Conservation (phyloP, 2,888 invertebrate genomes). For the Mantis religiosa region DNA sequence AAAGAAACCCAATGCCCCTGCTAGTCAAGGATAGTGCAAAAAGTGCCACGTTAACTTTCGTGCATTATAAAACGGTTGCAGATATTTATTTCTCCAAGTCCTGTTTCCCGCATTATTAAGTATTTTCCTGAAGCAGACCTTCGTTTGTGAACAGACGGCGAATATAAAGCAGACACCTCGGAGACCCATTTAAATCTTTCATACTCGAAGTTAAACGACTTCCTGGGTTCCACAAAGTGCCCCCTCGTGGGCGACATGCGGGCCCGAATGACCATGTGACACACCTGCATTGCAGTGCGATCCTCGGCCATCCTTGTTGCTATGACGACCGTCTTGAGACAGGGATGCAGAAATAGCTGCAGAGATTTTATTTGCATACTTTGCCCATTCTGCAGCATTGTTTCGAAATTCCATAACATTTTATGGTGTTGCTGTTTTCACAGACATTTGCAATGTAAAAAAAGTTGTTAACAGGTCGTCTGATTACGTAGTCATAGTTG, state of each 20-base stretch:
- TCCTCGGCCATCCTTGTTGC: not conserved
- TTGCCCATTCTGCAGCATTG: no score
- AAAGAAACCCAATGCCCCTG: no score
- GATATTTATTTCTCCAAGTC: no score
- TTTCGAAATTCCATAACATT: no score
- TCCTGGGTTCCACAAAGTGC: not conserved
- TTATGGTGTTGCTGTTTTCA: no score
- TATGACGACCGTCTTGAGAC: not conserved
- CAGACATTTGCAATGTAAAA: no score
- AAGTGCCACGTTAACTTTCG: no score
- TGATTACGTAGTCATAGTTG: no score
- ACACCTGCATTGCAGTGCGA: not conserved
- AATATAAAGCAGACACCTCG: not conserved
- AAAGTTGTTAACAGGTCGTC: no score
- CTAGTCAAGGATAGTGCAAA: no score
- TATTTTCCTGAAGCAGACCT: not conserved
- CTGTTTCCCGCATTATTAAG: not conserved
- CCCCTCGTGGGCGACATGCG: not conserved
- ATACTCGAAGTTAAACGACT: not conserved
- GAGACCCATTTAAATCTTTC: not conserved
- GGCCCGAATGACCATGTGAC: not conserved
- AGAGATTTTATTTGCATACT: no score
- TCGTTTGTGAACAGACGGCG: not conserved
- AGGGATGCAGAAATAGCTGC: not conserved
- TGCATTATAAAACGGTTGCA: no score